Evolutionary conservation across 2,797 vertebrate species (phyloP), one percentile per base, ranked within the genome.

Genomic region (Tamandua tetradactyla): DNA sequence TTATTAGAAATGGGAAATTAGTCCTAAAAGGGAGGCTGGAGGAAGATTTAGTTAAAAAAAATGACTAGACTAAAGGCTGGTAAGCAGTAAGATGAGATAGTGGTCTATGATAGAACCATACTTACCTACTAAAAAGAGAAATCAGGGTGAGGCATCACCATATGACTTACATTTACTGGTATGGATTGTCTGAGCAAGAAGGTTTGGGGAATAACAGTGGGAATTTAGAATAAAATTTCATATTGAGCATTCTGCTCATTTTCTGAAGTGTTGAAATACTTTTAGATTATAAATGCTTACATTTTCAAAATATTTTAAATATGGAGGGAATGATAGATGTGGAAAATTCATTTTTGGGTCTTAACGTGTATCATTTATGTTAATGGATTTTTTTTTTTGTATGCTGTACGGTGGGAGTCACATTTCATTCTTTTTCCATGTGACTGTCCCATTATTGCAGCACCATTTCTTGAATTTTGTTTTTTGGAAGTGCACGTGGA

Each of bases 231-330:
- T 23, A 2, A 4, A 87, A 90, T 59, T 80, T 93, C 20, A 64
- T 49, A 61, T 22, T 66, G 14, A 69, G 9, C 55, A 66, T 7
- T 92, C 4, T 71, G 25, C 5, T 3, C 6, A 6, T 6, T 9
- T 30, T 68, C 37, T 64, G 37, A 49, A 82, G 57, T 64, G 27
- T 11, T 42, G 32, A 75, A 71, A 69, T 86, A 66, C 64, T 61
- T 72, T 35, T 22, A 44, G 5, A 81, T 40, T 68, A 66, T 37
- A 35, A 84, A 72, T 27, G 13, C n/a, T 14, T 61, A 44, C 49
- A 18, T 81, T 78, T 88, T 76, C 40, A 81, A 88, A 93, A 74
- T 9, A 91, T 68, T 68, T 72, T 27, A 84, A 76, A 59, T 20
- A 69, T 18, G 11, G 11, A 18, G 20, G 23, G 17, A 25, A 52